Base-by-base conservation (phyloP, 2,888 invertebrate genomes). In the Frankliniella intonsa region DNA sequence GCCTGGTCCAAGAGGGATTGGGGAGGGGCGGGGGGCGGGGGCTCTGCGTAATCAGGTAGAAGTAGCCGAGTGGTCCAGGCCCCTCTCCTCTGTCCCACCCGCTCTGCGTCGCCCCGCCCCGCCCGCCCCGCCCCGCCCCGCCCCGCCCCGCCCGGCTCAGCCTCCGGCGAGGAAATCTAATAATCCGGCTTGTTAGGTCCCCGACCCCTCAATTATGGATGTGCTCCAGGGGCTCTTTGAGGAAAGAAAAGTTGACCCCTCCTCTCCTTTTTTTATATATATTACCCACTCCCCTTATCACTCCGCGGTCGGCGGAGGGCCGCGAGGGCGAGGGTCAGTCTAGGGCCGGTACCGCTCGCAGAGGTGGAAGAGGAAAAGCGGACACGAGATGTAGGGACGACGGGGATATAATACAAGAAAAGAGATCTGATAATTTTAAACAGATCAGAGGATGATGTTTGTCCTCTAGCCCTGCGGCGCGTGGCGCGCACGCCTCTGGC, bases 161-260 rank as follows among this genome's bases (percentile, higher is more conserved):
- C 69, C 69, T 76, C 22, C 69, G 25, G 69, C 69, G 12, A 76
- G 69, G 69, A 76, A 76, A 76, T 76, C 69, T 76, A 76, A 76
- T 76, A 76, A 76, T 76, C 69, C 69, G 69, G 69, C 69, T 76
- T 76, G 69, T 76, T 76, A 76, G 69, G 69, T 25, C 69, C 69
- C 69, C 69, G n/a, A n/a, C 22, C 69, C 69, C 69, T 76, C 69
- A 76, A 76, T 76, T 76, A 76, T 76, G 69, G 69, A 76, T 76
- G 69, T 76, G 69, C 69, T 76, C 69, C 25, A 10, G 69, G 69
- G 69, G 8, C 10, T 25, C 25, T 76, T 76, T 22, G 25, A 76
- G 25, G 22, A 76, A 76, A 76, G 69, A 25, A 76, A 76, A 76
- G 69, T 76, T 76, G 25, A 76, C 69, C 25, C 25, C 69, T 25